Evolutionary conservation across 2,888 invertebrate genomes (phyloP).

Genomic region (Eupithecia subfuscata): DNA sequence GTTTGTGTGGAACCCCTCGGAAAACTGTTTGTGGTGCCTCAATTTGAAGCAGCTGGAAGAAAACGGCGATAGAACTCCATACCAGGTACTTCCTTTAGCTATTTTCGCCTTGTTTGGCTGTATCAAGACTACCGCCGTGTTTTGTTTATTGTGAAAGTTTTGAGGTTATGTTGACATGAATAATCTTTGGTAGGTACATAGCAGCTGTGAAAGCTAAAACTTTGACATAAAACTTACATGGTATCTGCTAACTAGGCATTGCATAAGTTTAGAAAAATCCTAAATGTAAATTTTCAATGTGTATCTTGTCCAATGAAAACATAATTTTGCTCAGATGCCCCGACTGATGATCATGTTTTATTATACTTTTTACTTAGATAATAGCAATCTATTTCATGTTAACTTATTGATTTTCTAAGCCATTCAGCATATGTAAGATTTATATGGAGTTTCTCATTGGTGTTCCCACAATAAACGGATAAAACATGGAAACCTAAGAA

Average conservation of each 20-base stretch:
- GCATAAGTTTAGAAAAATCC: background rate
- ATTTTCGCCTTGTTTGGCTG: background rate
- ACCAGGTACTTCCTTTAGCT: constrained; percentile 80
- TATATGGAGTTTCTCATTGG: background rate
- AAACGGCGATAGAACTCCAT: constrained; percentile 78
- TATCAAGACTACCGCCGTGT: constrained; percentile 13
- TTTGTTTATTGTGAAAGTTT: constrained; percentile 22
- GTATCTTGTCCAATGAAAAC: background rate
- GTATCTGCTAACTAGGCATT: background rate
- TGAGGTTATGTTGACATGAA: constrained; percentile 43
- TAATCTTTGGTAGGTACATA: background rate
- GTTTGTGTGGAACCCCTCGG: constrained; percentile 87
- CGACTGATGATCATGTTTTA: background rate
- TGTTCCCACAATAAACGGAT: background rate
- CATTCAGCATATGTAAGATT: background rate
- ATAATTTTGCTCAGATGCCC: background rate
- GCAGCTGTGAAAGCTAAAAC: background rate
- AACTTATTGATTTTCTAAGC: background rate
- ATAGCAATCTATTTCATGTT: background rate
- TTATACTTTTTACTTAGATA: background rate
- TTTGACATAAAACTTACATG: background rate
- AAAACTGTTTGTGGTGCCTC: constrained; percentile 86
- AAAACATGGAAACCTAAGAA: too few relatives aligned
- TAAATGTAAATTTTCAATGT: background rate
- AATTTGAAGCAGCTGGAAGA: constrained; percentile 82